Evolutionary conservation across 1,140 invertebrate genomes (phyloP).

Genomic region (Lysiphlebus fabarum): DNA sequence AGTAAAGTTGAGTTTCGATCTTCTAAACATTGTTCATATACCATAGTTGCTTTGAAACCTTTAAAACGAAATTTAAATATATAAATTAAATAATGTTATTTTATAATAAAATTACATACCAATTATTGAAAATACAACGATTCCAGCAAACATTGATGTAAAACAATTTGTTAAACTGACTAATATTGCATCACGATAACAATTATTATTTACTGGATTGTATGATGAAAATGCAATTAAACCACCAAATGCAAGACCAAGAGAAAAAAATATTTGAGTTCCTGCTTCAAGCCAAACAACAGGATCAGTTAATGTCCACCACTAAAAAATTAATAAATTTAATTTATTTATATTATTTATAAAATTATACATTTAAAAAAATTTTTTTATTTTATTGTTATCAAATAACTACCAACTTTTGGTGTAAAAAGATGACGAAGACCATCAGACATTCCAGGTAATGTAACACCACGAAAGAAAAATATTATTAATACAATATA

Average conservation of each 20-base stretch:
- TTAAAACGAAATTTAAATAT: not conserved
- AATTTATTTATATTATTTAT: not conserved
- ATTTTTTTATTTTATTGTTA: constrained; percentile 5
- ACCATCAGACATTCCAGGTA: constrained; percentile 87
- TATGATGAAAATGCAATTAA: constrained; percentile 94
- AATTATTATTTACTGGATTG: constrained; percentile 95
- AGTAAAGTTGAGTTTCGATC: constrained; percentile 62
- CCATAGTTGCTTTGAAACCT: constrained; percentile 85
- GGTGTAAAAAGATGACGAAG: constrained; percentile 88
- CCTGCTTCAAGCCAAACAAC: constrained; percentile 95
- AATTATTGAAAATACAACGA: constrained; percentile 96
- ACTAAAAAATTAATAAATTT: constrained; percentile 46
- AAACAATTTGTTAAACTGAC: constrained; percentile 92
- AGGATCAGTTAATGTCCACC: constrained; percentile 68
- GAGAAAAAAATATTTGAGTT: constrained; percentile 96
- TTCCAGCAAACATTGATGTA: constrained; percentile 96
- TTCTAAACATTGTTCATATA: constrained; percentile 72
- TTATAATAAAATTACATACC: constrained; percentile 58
- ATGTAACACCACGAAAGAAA: constrained; percentile 88
- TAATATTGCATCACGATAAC: constrained; percentile 88
- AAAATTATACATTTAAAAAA: constrained; percentile 3
- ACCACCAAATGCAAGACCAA: constrained; percentile 92
- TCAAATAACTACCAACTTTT: constrained; percentile 56
- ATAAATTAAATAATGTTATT: not conserved
- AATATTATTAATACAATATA: constrained; percentile 94